Evolutionary conservation across 2,797 vertebrate genomes (phyloP).

Genomic region (Garrulus glandarius): DNA sequence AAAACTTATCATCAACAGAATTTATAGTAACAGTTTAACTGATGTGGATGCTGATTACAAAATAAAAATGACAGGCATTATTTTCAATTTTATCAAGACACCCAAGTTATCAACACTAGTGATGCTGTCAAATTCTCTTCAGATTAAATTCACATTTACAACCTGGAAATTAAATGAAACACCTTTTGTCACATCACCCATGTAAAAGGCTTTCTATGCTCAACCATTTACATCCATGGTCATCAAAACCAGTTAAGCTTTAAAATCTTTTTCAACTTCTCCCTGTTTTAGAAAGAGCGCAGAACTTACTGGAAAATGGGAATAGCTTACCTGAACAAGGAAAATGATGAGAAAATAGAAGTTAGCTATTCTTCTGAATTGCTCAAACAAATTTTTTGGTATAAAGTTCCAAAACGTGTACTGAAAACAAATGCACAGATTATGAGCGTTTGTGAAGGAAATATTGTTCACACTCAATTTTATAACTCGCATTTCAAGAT

Average conservation of each 20-base stretch:
- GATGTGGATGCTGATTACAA: background rate
- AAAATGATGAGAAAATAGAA: slow-evolving; percentile 99
- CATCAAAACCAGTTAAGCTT: background rate
- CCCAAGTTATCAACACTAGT: background rate
- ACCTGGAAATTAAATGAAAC: background rate
- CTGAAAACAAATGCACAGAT: slow-evolving; percentile 70
- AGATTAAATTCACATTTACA: background rate
- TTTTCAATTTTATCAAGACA: background rate
- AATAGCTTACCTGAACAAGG: slow-evolving; percentile 89
- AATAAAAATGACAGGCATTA: background rate
- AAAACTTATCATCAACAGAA: background rate
- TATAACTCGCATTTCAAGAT: background rate
- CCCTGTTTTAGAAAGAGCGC: background rate
- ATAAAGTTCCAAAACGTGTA: slow-evolving; percentile 99
- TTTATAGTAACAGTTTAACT: background rate
- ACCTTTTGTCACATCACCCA: background rate
- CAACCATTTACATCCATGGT: background rate
- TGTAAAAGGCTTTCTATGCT: background rate
- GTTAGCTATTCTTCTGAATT: slow-evolving; percentile 97
- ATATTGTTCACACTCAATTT: background rate
- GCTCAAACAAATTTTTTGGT: slow-evolving; percentile 97
- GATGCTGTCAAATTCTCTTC: background rate
- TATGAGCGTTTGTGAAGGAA: background rate
- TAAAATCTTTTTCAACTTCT: background rate
- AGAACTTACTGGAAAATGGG: background rate